phyloP scores from a whole-genome alignment of 2,113 vertebrate genomes.

The Scolopax mira region DNA sequence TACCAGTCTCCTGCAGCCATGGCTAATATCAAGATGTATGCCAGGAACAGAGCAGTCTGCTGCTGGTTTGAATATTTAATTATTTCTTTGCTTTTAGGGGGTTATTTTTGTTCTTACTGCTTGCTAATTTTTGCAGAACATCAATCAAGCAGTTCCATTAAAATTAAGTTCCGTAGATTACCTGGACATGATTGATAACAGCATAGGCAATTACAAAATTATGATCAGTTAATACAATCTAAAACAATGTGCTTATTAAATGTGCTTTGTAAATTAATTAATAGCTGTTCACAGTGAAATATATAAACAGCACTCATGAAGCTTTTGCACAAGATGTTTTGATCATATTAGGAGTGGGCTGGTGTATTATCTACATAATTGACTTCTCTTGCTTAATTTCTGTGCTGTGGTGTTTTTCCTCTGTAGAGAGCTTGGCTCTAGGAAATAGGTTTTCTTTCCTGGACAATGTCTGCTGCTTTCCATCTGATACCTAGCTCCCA shows the following conservation, averaged over 20 bases:
- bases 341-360: not conserved
- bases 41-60: not conserved
- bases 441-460: not conserved
- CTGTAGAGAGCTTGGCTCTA: not conserved
- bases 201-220: slow-evolving; percentile 64
- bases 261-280: slow-evolving; percentile 61
- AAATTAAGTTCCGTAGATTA: slow-evolving; percentile 69
- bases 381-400: slow-evolving; percentile 1
- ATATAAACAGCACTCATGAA: not conserved
- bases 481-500: not conserved
- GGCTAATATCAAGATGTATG: not conserved
- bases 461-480: not conserved
- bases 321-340: not conserved
- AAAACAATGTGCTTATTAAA: slow-evolving; percentile 68
- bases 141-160: slow-evolving; percentile 37
- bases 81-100: slow-evolving; percentile 18
- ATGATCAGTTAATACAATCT: slow-evolving; percentile 71
- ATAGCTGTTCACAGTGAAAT: slow-evolving; percentile 11
- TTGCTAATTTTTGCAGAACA: not conserved
- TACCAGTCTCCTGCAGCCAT: not conserved
- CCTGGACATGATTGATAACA: slow-evolving; percentile 65
- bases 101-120: not conserved
- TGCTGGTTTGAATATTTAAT: slow-evolving; percentile 39
- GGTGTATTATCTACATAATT: not conserved
- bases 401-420: not conserved